phyloP scores from a whole-genome alignment of 53 echinoderm and acorn worm species.

The Apostichopus leukothele region DNA sequence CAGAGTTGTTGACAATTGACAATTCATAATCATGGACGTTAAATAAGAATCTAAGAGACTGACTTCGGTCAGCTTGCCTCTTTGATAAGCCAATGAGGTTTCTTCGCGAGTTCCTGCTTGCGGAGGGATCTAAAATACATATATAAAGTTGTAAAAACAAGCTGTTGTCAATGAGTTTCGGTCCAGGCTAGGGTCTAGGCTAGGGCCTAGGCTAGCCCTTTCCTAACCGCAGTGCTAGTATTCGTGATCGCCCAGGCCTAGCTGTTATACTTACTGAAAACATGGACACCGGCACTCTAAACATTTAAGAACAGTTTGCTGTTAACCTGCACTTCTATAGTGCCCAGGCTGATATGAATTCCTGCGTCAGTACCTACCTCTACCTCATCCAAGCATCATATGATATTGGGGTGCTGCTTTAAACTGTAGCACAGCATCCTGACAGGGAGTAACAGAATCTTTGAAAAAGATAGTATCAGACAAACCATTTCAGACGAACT shows the following conservation, averaged over 20 bases:
- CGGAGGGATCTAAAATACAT: too few species aligned
- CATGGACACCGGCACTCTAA: slow-evolving; percentile 59
- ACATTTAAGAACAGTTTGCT: slow-evolving; percentile 59
- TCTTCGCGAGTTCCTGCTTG: too few species aligned
- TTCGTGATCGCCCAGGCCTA: slow-evolving; percentile 25
- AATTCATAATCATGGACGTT: too few species aligned
- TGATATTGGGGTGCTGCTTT: slow-evolving; percentile 53
- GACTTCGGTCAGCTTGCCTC: too few species aligned
- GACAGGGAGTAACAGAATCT: slow-evolving; percentile 51
- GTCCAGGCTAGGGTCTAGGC: neutral
- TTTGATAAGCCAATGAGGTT: too few species aligned
- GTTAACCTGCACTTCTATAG: slow-evolving; percentile 59
- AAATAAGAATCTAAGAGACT: too few species aligned
- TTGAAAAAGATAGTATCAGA: slow-evolving; percentile 35
- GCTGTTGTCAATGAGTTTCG: neutral
- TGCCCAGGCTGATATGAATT: slow-evolving; percentile 63
- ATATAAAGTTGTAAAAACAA: neutral
- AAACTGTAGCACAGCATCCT: slow-evolving; percentile 62
- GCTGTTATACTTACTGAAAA: slow-evolving; percentile 9
- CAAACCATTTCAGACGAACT: slow-evolving; percentile 44
- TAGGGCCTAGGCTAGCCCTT: too few species aligned
- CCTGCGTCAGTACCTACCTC: slow-evolving; percentile 49
- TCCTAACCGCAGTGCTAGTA: neutral
- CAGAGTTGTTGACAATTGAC: too few species aligned
- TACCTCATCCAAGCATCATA: slow-evolving; percentile 62